Percentiles rank a stretch among this genome's conserved stretches.
Conservation (phyloP, 2,888 invertebrate species). For the Chloroclysta siterata region DNA sequence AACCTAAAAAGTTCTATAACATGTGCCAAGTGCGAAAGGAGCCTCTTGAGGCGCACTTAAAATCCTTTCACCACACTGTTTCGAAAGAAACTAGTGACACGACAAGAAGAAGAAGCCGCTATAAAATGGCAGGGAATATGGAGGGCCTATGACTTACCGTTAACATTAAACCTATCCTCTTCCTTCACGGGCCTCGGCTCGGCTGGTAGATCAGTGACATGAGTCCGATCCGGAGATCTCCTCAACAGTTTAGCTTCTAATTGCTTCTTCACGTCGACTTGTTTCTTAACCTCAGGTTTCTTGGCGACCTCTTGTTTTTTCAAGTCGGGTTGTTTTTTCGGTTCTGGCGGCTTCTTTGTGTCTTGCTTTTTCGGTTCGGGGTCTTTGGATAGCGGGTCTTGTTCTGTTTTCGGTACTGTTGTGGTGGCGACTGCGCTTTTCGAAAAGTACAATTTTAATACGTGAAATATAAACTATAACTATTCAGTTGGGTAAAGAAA, state of each 20-base stretch:
- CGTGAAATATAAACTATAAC: not conserved
- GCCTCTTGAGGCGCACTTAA: too few species aligned
- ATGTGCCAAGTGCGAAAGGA: too few species aligned
- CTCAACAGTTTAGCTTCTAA: conserved; percentile 25
- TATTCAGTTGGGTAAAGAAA: too few species aligned
- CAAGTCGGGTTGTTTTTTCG: not conserved
- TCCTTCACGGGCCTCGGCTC: conserved; percentile 39
- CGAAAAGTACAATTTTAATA: conserved; percentile 11
- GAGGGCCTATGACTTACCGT: conserved; percentile 54
- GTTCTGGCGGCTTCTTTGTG: conserved; percentile 15
- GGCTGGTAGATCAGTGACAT: not conserved
- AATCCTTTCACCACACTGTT: too few species aligned
- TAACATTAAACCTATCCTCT: conserved; percentile 63
- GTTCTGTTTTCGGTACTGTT: conserved; percentile 38
- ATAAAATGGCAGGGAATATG: too few species aligned
- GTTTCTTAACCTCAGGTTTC: conserved; percentile 14
- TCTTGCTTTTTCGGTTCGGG: conserved; percentile 13
- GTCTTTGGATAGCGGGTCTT: conserved; percentile 5
- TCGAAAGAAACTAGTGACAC: too few species aligned
- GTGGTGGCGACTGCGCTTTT: conserved; percentile 60
- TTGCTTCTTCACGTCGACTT: conserved; percentile 19
- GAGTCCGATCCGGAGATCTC: conserved; percentile 16
- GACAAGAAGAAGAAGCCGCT: too few species aligned
- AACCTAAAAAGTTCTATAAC: too few species aligned
- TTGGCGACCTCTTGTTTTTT: conserved; percentile 5